Evolutionary conservation across 2,888 invertebrate genomes (phyloP).

Genomic region (Acronicta alni): DNA sequence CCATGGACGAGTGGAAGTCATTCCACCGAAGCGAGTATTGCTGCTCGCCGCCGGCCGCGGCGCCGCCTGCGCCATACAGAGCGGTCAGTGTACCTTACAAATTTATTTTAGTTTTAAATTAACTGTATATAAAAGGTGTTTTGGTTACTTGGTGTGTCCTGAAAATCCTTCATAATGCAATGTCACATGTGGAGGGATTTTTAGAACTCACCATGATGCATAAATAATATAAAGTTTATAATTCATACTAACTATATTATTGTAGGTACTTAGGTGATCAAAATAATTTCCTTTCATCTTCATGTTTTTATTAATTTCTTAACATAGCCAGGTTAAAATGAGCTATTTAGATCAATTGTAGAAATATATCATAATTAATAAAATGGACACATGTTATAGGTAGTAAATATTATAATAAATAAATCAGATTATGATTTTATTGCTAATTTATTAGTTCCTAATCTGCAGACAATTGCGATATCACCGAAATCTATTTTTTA

Average conservation of each 20-base stretch:
- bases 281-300: too few species aligned
- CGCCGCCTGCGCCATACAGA: slow-evolving; percentile 75
- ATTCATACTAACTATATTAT: too few species aligned
- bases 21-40: slow-evolving; percentile 98
- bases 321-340: too few species aligned
- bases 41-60: slow-evolving; percentile 91
- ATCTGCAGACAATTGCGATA: slow-evolving; percentile 15
- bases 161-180: slow-evolving; percentile 5
- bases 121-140: slow-evolving; percentile 23
- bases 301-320: too few species aligned
- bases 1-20: slow-evolving; percentile 97
- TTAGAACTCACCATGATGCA: background rate
- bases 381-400: too few species aligned
- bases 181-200: background rate
- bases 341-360: too few species aligned
- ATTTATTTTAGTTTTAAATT: slow-evolving; percentile 51
- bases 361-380: too few species aligned
- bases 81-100: slow-evolving; percentile 51
- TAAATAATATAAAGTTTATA: too few species aligned
- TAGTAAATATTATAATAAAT: too few species aligned
- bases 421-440: background rate
- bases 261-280: too few species aligned
- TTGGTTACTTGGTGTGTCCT: background rate
- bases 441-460: slow-evolving; percentile 28
- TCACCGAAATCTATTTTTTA: slow-evolving; percentile 20